Conservation (phyloP, 2,113 vertebrate genomes). For the Cinclus cinclus region DNA sequence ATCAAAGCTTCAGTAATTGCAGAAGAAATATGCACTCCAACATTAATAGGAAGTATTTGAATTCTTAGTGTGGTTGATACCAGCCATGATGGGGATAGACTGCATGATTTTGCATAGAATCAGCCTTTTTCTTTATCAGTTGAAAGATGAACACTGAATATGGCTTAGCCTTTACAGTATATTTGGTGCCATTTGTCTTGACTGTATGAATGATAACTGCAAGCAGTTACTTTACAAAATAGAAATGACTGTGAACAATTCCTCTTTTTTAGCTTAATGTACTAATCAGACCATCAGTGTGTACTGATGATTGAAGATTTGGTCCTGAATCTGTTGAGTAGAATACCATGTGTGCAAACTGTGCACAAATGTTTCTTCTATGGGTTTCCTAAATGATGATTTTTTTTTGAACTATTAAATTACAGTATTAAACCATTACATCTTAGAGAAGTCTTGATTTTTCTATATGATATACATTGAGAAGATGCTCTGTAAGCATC, state of each 20-base stretch:
- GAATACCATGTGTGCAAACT: not conserved
- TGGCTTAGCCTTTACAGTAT: constrained; percentile 55
- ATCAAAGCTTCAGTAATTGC: not conserved
- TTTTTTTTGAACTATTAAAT: not conserved
- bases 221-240: not conserved
- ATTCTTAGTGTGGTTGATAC: not conserved
- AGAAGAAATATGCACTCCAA: not conserved
- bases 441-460: not conserved
- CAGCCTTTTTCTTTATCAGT: constrained; percentile 47
- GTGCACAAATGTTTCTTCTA: not conserved
- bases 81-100: not conserved
- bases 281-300: not conserved
- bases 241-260: not conserved
- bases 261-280: not conserved
- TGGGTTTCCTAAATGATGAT: not conserved
- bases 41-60: constrained; percentile 9
- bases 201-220: not conserved
- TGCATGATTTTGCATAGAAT: constrained; percentile 55
- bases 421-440: not conserved
- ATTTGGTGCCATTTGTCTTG: constrained; percentile 41
- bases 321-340: not conserved
- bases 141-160: not conserved
- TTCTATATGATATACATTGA: not conserved
- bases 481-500: not conserved
- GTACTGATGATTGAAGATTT: not conserved